These are phyloP conservation scores for Oryzias celebensis DNA, from an alignment of 2,113 vertebrate species.

Conservation along the genomic window DNA sequence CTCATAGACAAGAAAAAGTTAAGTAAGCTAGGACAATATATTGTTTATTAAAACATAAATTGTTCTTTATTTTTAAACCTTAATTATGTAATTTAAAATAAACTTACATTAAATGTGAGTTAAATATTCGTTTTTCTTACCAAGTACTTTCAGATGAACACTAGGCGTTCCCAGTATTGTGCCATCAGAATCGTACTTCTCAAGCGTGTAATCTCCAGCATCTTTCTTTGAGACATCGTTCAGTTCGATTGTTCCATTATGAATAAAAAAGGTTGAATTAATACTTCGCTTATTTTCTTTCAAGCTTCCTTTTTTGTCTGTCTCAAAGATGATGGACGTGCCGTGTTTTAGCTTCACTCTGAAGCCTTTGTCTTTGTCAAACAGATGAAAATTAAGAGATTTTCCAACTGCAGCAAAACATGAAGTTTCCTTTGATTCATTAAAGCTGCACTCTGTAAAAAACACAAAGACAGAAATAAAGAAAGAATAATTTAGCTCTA, in stretches of 20 bases:
- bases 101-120: background rate
- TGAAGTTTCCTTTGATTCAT: background rate
- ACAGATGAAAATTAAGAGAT: slow-evolving; percentile 27
- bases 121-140: slow-evolving; percentile 8
- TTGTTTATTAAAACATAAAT: too few relatives aligned
- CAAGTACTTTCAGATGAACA: slow-evolving; percentile 27
- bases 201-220: slow-evolving; percentile 29
- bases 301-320: background rate
- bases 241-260: slow-evolving; percentile 6
- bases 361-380: background rate
- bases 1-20: too few relatives aligned
- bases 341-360: background rate
- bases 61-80: too few relatives aligned
- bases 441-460: slow-evolving; percentile 16
- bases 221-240: slow-evolving; percentile 12
- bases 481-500: too few relatives aligned
- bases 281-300: accelerated
- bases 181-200: background rate
- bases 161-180: accelerated
- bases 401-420: slow-evolving; percentile 34
- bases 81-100: background rate
- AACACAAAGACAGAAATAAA: background rate
- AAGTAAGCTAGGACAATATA: too few relatives aligned
- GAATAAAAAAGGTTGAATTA: background rate
- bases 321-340: background rate